Conservation (phyloP, 1,140 invertebrate genomes). For the Drosophila eugracilis region DNA sequence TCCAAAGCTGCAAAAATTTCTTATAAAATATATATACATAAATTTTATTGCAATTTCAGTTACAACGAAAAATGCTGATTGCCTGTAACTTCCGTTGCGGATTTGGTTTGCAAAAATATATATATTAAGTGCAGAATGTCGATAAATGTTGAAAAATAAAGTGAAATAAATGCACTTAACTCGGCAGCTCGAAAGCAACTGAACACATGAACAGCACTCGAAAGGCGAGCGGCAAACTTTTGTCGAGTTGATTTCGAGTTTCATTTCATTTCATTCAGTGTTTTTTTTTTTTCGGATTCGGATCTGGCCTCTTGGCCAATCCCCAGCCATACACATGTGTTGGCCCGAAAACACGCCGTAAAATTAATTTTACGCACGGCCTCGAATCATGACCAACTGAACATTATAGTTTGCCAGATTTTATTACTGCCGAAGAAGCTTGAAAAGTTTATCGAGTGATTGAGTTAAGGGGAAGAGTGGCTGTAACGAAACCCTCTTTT, state of each 20-base stretch:
- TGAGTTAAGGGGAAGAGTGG: conserved; percentile 16
- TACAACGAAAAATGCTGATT: conserved; percentile 33
- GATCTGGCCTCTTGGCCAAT: conserved; percentile 44
- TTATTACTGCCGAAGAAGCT: conserved; percentile 29
- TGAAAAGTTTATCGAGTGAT: conserved; percentile 25
- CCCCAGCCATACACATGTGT: conserved; percentile 27
- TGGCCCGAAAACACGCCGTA: conserved; percentile 25
- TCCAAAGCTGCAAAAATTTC: conserved; percentile 33
- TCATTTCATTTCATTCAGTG: conserved; percentile 13
- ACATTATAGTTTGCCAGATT: conserved; percentile 29
- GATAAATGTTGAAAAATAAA: conserved; percentile 39
- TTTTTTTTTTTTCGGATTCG: neutral
- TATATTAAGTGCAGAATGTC: conserved; percentile 29
- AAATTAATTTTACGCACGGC: conserved; percentile 62
- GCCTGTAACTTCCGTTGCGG: conserved; percentile 43
- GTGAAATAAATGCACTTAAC: conserved; percentile 50
- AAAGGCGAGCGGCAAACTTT: conserved; percentile 28
- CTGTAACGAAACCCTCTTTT: conserved; percentile 15
- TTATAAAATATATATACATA: conserved; percentile 38
- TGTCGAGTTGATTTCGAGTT: conserved; percentile 21
- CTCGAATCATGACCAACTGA: conserved; percentile 50
- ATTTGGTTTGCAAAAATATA: conserved; percentile 11
- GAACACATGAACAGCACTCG: conserved; percentile 36
- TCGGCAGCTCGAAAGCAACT: conserved; percentile 12
- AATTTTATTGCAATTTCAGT: conserved; percentile 31